phyloP scores from a whole-genome alignment of 2,888 invertebrate genomes.

The Hypolimnas misippus region DNA sequence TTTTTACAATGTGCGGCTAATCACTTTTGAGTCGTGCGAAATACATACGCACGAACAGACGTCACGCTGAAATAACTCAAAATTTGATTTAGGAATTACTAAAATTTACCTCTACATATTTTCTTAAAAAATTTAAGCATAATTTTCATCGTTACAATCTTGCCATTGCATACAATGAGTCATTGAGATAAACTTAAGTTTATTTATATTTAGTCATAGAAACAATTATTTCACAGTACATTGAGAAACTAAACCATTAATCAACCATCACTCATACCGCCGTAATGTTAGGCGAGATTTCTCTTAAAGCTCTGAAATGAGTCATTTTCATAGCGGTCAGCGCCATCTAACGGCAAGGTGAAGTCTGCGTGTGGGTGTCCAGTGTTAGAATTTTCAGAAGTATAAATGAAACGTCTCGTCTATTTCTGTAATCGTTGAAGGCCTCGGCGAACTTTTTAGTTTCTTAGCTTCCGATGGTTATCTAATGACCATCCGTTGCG shows the following conservation, averaged over 20 bases:
- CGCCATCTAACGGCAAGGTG: constrained; percentile 81
- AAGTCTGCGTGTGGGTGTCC: constrained; percentile 74
- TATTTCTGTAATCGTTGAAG: constrained; percentile 78
- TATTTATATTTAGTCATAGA: neutral
- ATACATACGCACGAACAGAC: too few species aligned
- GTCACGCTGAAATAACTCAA: too few species aligned
- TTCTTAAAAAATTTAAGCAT: too few species aligned
- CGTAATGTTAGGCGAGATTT: constrained; percentile 16
- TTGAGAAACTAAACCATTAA: neutral
- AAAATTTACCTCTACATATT: too few species aligned
- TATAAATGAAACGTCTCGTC: constrained; percentile 78
- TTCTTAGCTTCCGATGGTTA: constrained; percentile 71
- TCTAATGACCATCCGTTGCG: constrained; percentile 54
- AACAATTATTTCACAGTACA: neutral
- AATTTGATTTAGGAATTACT: too few species aligned
- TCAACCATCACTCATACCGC: neutral
- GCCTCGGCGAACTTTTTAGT: constrained; percentile 64
- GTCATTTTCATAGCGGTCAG: constrained; percentile 68
- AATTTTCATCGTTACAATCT: too few species aligned
- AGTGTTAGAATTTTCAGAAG: constrained; percentile 77
- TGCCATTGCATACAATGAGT: too few species aligned
- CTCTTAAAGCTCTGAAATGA: constrained; percentile 53
- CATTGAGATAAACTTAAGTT: neutral
- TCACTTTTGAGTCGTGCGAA: too few species aligned
- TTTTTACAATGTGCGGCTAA: too few species aligned